Base-by-base conservation (phyloP, 1,140 invertebrate species). In the Brachionus asplanchnoidis region DNA sequence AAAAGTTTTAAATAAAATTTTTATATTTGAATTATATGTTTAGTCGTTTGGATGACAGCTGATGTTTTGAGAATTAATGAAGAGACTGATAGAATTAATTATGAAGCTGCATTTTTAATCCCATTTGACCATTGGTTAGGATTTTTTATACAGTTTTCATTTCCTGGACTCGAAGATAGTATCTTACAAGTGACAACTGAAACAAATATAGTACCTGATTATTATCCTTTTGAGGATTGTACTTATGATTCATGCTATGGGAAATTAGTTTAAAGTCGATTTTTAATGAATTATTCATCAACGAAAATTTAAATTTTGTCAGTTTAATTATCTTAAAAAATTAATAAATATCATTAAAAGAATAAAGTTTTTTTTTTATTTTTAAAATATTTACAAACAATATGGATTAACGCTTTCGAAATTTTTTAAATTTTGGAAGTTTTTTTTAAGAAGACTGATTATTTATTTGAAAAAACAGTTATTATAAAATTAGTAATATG, bases 151-250 rank as follows among this genome's bases (percentile, higher is more conserved):
- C 86, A 88, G 85, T 66, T 84, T 65, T 86, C 85, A n/a, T 88
- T 87, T 85, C 68, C 79, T 9, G 87, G 88, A 78, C 56, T 86
- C 9, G 85, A 85, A n/a, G 86, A 85, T 56, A 84, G 85, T 12
- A 85, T 85, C n/a, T 73, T 88, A 17, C 86, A 87, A 84, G 85
- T 88, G 60, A 88, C 88, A 28, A 88, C 88, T 5, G 87, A 88
- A 79, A 85, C 86, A 5, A 82, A 82, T 68, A 36, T 84, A 0
- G 86, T 88, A 32, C 88, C 88, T 40, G 86, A 88, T 50, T 86
- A 86, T 56, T 88, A 87, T 83, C 87, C 88, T 3, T 87, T 87
- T 83, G 86, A 86, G 12, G 87, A 88, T 50, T 88, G 88, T 84
- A 84, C 84, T 65, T 87, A 85, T 11, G 46, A 85, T 6, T 26